Evolutionary conservation across 2,888 invertebrate species (phyloP).

Genomic region (Emmelina monodactyla): DNA sequence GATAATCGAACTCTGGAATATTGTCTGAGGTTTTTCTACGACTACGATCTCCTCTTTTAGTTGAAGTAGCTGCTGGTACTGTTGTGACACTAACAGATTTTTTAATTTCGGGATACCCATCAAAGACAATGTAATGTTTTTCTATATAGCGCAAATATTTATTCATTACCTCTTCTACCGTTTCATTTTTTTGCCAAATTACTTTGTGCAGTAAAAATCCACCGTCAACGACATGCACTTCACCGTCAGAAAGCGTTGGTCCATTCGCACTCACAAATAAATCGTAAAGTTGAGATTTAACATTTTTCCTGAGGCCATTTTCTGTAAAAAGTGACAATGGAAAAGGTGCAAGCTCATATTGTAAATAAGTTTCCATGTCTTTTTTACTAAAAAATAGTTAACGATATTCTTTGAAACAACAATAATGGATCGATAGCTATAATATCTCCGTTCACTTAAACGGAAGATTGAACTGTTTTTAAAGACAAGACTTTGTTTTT

Average conservation of each 20-base stretch:
- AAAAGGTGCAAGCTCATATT: constrained; percentile 1
- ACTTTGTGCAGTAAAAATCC: too few species aligned
- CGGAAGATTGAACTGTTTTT: neutral
- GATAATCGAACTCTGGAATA: constrained; percentile 13
- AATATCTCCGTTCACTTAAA: neutral
- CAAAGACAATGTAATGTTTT: too few species aligned
- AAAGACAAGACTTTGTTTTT: neutral
- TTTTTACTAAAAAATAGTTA: neutral
- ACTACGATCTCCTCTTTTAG: constrained; percentile 1
- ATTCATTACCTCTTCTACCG: too few species aligned
- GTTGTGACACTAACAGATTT: constrained; percentile 10
- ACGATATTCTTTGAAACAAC: neutral
- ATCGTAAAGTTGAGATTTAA: too few species aligned
- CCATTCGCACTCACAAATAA: too few species aligned
- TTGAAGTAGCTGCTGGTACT: constrained; percentile 10
- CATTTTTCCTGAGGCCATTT: too few species aligned
- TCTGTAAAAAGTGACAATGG: constrained; percentile 1
- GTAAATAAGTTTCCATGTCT: neutral
- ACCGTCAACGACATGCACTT: too few species aligned
- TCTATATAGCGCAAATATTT: too few species aligned
- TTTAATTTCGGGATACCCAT: constrained; percentile 13
- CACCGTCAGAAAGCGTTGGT: too few species aligned
- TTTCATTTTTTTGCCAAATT: too few species aligned
- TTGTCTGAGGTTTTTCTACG: constrained; percentile 17
- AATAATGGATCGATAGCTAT: neutral